These are phyloP conservation scores for Leptatherina wallacei DNA, from an alignment of 2,797 vertebrate genomes.

Conservation along the genomic window DNA sequence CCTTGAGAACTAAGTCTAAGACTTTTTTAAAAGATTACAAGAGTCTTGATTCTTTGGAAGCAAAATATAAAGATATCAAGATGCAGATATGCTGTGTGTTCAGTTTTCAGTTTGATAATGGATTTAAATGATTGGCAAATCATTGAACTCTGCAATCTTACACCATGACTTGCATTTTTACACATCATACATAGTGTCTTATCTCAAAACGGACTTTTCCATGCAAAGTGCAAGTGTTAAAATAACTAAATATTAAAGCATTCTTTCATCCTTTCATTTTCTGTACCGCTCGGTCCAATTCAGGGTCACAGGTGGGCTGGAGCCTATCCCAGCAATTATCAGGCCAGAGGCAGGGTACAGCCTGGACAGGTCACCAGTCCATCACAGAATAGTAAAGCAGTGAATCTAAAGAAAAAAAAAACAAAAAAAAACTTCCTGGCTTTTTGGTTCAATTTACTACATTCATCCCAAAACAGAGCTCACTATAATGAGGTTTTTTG, in stretches of 20 bases:
- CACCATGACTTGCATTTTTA: not conserved
- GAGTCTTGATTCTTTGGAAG: not conserved
- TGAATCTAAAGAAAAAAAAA: constrained; percentile 2
- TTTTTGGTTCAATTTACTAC: not conserved
- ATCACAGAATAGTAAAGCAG: not conserved
- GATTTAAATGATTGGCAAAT: not conserved
- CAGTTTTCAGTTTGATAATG: not conserved
- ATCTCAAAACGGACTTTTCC: not conserved
- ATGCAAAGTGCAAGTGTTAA: not conserved
- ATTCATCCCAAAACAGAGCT: constrained; percentile 28
- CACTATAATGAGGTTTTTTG: constrained; percentile 14
- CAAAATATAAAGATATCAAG: not conserved
- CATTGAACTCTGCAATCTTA: not conserved
- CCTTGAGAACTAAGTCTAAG: no score
- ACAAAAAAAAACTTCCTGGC: constrained; percentile 11
- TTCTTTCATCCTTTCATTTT: no score
- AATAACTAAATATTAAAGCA: constrained; percentile 11
- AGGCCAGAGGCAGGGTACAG: no score
- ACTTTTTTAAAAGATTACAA: no score
- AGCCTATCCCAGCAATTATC: no score
- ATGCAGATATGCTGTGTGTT: not conserved
- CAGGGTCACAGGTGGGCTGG: no score
- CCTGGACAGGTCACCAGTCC: no score
- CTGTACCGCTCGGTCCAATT: no score
- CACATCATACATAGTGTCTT: not conserved